Conservation (phyloP, 2,113 vertebrate genomes). For the Platysternon megacephalum region DNA sequence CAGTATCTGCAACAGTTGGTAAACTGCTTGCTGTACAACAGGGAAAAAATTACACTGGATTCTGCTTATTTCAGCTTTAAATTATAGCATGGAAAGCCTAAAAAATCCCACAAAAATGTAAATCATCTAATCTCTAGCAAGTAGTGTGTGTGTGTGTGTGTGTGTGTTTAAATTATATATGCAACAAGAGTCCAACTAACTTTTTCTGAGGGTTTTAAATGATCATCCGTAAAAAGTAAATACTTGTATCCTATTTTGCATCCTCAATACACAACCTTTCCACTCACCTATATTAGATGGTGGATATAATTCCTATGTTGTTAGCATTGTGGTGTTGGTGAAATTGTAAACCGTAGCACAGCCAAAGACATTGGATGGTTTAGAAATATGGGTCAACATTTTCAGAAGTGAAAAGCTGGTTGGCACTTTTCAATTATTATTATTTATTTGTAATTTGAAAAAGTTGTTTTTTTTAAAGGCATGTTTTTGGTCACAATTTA, state of each 20-base stretch:
- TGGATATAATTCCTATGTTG: background rate
- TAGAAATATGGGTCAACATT: background rate
- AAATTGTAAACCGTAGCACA: background rate
- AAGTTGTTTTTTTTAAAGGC: background rate
- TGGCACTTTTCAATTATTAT: background rate
- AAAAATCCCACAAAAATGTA: background rate
- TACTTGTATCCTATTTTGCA: background rate
- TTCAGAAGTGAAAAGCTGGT: background rate
- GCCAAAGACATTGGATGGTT: background rate
- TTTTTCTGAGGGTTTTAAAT: conserved; percentile 4
- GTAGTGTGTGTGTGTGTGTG: background rate
- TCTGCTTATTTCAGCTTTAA: conserved; percentile 23
- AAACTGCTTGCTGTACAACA: conserved; percentile 53
- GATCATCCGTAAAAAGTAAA: background rate
- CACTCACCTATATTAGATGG: background rate
- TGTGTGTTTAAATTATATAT: background rate
- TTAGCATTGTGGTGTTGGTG: background rate
- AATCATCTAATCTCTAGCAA: background rate
- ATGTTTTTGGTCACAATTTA: background rate
- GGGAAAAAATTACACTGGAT: conserved; percentile 45
- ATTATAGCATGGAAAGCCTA: conserved; percentile 12
- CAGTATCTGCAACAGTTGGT: conserved; percentile 12
- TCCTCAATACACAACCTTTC: background rate
- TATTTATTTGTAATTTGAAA: background rate
- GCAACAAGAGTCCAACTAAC: background rate